phyloP scores from a whole-genome alignment of 2,888 invertebrate species.

The Cecidostiba fungosa region DNA sequence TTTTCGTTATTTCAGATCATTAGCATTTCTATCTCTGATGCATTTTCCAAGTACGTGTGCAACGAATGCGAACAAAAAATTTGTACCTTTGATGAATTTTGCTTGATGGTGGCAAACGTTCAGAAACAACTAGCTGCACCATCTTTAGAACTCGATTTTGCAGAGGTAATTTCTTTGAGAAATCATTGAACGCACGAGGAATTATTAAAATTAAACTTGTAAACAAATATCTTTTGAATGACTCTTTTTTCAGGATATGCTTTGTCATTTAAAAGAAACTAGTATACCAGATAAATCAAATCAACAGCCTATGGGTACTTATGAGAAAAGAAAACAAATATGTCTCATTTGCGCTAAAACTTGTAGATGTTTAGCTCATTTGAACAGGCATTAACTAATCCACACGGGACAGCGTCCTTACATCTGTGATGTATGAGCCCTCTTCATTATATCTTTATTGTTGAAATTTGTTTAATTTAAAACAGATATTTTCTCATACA shows the following conservation, averaged over 20 bases:
- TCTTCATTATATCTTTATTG: neutral
- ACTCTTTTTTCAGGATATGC: constrained; percentile 71
- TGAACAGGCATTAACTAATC: constrained; percentile 82
- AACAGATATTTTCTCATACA: constrained; percentile 61
- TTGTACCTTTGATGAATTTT: constrained; percentile 77
- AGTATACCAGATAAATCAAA: constrained; percentile 65
- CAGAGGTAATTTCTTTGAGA: constrained; percentile 70
- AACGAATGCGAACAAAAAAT: constrained; percentile 77
- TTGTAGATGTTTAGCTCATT: constrained; percentile 83
- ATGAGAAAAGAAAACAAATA: constrained; percentile 67
- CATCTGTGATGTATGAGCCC: constrained; percentile 79
- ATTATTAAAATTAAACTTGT: neutral
- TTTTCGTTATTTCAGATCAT: constrained; percentile 71
- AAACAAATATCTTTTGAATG: constrained; percentile 32
- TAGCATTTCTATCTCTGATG: constrained; percentile 73
- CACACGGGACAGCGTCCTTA: constrained; percentile 83
- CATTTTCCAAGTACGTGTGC: constrained; percentile 76
- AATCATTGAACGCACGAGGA: neutral
- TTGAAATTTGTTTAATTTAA: constrained; percentile 22
- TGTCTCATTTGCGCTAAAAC: constrained; percentile 81
- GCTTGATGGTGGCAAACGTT: constrained; percentile 76
- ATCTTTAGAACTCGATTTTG: constrained; percentile 76
- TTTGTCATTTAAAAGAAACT: constrained; percentile 74
- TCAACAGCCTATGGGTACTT: constrained; percentile 34
- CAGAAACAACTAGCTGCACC: constrained; percentile 76